phyloP scores from a whole-genome alignment of 2,888 invertebrate genomes.

The Lithophane ornitopus region DNA sequence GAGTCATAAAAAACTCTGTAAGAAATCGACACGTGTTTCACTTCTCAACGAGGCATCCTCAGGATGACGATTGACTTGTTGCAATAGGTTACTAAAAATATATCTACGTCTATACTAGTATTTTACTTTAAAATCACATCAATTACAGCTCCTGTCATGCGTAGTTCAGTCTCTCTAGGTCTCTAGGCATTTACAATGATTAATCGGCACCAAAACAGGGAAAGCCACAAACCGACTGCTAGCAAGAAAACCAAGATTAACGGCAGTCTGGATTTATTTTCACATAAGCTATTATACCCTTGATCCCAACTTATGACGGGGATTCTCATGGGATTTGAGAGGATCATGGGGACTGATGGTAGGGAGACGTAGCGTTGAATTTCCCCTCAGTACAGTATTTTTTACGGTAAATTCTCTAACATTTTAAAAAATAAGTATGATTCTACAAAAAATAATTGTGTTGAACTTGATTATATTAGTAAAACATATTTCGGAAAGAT shows the following conservation, averaged over 20 bases:
- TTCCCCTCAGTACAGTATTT: neutral
- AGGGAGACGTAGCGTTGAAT: neutral
- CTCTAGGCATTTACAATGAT: slow-evolving; percentile 15
- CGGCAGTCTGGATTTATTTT: slow-evolving; percentile 41
- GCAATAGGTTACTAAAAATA: too few species aligned
- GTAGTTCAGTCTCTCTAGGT: neutral
- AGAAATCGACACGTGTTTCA: too few species aligned
- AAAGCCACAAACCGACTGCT: slow-evolving; percentile 12
- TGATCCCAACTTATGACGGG: slow-evolving; percentile 23
- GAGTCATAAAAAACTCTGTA: too few species aligned
- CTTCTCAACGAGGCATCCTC: too few species aligned
- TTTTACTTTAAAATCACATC: neutral
- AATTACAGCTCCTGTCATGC: neutral
- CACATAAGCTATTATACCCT: slow-evolving; percentile 23
- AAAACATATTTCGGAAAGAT: neutral
- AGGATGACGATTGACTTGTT: too few species aligned
- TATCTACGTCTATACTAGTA: too few species aligned
- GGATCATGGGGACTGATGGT: slow-evolving; percentile 9
- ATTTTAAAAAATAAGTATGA: neutral
- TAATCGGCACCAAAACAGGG: slow-evolving; percentile 8
- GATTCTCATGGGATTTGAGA: slow-evolving; percentile 17
- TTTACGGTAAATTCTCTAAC: neutral
- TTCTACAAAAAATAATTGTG: neutral
- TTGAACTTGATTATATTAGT: neutral
- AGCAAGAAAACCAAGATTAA: slow-evolving; percentile 31